Base-by-base conservation (phyloP, 2,888 invertebrate species). In the Sicus ferrugineus region DNA sequence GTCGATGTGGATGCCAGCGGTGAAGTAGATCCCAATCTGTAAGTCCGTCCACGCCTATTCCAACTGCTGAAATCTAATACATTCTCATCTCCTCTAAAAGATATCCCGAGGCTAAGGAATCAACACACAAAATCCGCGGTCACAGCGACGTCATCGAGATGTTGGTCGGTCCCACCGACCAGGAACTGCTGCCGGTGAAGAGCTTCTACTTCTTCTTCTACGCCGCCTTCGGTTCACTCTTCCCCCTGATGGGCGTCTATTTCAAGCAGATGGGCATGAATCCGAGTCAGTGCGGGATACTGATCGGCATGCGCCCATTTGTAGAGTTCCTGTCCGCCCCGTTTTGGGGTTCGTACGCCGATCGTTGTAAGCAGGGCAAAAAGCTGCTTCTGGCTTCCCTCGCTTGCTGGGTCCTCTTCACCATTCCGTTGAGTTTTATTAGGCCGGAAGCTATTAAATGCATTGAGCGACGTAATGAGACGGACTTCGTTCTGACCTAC, bases 241-340 rank as follows among this genome's bases (percentile, higher is more conserved):
- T 98, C 84, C 99, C 99, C 0, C 87, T 99, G 72, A 95, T 99
- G 93, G 98, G 97, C 46, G 96, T 99, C 58, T 99, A 98, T 87
- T 99, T 99, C 89, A 99, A 99, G 87, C 98, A 98, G 88, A 93
- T 98, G 92, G 97, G 97, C 71, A 97, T 99, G 97, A 98, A 97
- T 86, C 95, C 98, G 1, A 93, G 93, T 21, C 97, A 98, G 84
- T 95, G 96, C 81, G 97, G 97, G 6, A 88, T 95, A 69, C 88
- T 96, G n/a, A 94, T 98, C 77, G 98, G 99, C 30, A 93, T 96
- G 77, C 89, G 99, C 73, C 98, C 98, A 1, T 95, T 99, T 84
- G 94, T 99, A 61, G 98, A 99, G 86, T 98, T 98, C 85, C 88
- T 97, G 67, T 94, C 97, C 68, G 97, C 97, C 1, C 99, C 98